Conservation (phyloP, 92 coral and sea anemone genomes). For the Galaxea fascicularis region DNA sequence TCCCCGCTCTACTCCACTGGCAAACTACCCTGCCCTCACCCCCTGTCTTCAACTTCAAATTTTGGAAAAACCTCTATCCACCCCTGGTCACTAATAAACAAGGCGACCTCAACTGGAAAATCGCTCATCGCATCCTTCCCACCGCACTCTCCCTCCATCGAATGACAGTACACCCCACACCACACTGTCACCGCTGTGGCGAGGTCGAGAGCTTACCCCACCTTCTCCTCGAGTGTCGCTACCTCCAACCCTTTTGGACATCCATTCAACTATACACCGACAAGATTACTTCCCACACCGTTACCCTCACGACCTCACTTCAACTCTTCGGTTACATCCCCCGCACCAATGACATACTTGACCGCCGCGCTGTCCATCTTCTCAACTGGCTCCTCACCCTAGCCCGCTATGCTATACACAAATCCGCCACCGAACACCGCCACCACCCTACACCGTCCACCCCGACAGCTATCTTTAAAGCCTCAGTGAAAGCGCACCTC, state of each 20-base stretch:
- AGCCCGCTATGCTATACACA: background rate
- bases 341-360: background rate
- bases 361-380: background rate
- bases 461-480: background rate
- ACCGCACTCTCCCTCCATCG: background rate
- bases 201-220: background rate
- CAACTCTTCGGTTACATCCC: background rate
- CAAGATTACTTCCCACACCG: background rate
- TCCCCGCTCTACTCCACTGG: background rate
- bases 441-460: background rate
- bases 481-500: background rate
- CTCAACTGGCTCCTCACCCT: constrained; percentile 4
- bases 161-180: background rate
- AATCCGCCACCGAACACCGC: background rate
- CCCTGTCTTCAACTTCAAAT: background rate
- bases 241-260: background rate
- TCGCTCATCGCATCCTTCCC: background rate
- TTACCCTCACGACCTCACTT: background rate
- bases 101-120: constrained; percentile 18
- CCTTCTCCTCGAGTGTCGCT: background rate
- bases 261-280: background rate
- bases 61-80: background rate
- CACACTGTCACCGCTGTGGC: background rate
- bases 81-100: background rate
- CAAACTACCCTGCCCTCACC: background rate